These are phyloP conservation scores for Autographa pulchrina DNA, from an alignment of 2,888 invertebrate genomes.

Conservation along the genomic window DNA sequence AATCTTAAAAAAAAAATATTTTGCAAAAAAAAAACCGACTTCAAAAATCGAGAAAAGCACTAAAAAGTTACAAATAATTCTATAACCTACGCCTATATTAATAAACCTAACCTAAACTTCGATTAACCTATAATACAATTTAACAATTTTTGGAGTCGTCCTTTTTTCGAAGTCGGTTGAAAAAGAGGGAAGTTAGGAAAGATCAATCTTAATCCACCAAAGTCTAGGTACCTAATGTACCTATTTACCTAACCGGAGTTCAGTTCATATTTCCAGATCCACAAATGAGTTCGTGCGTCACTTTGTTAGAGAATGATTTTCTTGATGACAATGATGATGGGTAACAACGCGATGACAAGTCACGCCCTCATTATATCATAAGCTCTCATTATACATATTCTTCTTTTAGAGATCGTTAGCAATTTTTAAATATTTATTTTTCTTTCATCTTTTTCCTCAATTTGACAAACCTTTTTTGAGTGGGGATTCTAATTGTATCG, in stretches of 20 bases:
- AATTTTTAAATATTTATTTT: constrained; percentile 2
- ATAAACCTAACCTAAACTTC: too few relatives aligned
- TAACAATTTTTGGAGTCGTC: too few relatives aligned
- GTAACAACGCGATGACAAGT: constrained; percentile 40
- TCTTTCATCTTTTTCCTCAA: background rate
- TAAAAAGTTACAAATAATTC: too few relatives aligned
- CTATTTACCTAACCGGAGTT: background rate
- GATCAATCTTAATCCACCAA: too few relatives aligned
- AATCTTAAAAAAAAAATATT: too few relatives aligned
- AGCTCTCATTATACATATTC: constrained; percentile 22
- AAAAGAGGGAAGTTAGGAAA: too few relatives aligned
- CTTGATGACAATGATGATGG: constrained; percentile 47
- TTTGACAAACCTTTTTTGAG: constrained; percentile 2
- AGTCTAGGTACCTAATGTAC: background rate
- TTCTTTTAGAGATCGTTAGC: constrained; percentile 4
- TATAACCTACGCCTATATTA: too few relatives aligned
- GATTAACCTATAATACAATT: too few relatives aligned
- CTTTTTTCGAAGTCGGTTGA: too few relatives aligned
- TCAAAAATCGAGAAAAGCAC: too few relatives aligned
- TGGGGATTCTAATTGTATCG: constrained; percentile 2
- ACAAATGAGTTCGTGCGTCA: constrained; percentile 41
- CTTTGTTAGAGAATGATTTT: constrained; percentile 33
- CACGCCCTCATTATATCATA: constrained; percentile 41
- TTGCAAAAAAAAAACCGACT: too few relatives aligned
- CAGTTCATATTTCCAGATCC: constrained; percentile 10